A percentile compares a stretch with the other conserved stretches of the same genome.
Conservation (phyloP, 2,888 invertebrate genomes). For the Boloria selene region DNA sequence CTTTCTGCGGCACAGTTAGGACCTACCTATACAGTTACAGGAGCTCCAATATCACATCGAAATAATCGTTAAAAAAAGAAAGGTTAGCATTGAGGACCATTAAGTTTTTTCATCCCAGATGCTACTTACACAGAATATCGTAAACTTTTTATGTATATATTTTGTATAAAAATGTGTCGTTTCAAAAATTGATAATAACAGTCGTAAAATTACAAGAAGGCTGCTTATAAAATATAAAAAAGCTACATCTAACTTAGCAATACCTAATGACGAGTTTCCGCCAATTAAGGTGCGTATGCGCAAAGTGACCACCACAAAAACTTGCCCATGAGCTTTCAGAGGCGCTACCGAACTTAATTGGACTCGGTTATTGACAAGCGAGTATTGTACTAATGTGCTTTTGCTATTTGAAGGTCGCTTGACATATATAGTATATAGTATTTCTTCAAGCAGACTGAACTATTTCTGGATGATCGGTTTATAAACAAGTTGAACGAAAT, state of each 20-base stretch:
- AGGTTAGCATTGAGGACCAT: too few species aligned
- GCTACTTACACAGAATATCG: too few species aligned
- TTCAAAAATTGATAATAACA: neutral
- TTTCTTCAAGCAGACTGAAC: conserved; percentile 32
- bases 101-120: too few species aligned
- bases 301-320: conserved; percentile 65
- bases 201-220: conserved; percentile 6
- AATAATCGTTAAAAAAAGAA: too few species aligned
- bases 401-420: conserved; percentile 64
- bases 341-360: conserved; percentile 81
- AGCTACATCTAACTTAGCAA: conserved; percentile 51
- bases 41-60: too few species aligned
- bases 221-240: conserved; percentile 38
- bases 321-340: conserved; percentile 64
- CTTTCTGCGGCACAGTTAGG: too few species aligned
- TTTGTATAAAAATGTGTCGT: too few species aligned
- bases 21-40: too few species aligned
- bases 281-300: conserved; percentile 67
- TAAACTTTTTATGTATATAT: too few species aligned
- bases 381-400: conserved; percentile 58
- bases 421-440: conserved; percentile 32
- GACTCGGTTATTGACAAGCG: conserved; percentile 65
- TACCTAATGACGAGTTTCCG: conserved; percentile 75
- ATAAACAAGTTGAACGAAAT: conserved; percentile 27
- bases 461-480: conserved; percentile 36